These are phyloP conservation scores for Poeciliopsis gracilis DNA, from an alignment of 2,797 vertebrate species.

Conservation along the genomic window DNA sequence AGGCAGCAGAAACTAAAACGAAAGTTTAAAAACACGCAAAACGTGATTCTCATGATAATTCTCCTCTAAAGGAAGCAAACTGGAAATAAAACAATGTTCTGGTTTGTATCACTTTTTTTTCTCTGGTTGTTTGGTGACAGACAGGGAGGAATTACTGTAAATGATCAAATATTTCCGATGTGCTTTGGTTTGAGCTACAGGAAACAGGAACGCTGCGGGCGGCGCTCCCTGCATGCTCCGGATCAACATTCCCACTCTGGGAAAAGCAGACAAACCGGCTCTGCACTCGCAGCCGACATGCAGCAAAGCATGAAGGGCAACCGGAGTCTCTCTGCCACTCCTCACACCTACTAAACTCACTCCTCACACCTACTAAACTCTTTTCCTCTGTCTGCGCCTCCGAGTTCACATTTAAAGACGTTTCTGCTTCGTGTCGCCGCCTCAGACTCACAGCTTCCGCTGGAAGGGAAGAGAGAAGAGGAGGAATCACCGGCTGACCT, in stretches of 20 bases:
- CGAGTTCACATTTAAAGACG: neutral
- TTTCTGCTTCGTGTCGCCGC: constrained; percentile 14
- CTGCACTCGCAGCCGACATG: neutral
- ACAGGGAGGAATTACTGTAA: neutral
- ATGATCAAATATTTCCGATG: no score
- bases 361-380: neutral
- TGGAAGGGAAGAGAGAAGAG: constrained; percentile 23
- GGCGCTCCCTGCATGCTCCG: neutral
- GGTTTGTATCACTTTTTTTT: no score
- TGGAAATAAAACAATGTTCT: neutral
- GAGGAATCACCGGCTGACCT: constrained; percentile 16
- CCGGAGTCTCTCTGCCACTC: neutral
- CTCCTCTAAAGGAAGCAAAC: no score
- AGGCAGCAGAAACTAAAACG: no score
- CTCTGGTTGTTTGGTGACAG: neutral
- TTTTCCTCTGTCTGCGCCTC: neutral
- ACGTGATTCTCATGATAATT: no score
- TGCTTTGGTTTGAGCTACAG: neutral
- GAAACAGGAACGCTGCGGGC: neutral
- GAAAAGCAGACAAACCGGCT: neutral
- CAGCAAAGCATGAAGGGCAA: neutral
- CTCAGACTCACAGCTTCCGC: constrained; percentile 19
- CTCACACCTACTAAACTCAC: neutral
- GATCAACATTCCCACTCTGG: neutral
- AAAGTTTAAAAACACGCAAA: no score